Evolutionary conservation across 2,888 invertebrate species (phyloP).

Genomic region (Drosophila subquinaria): DNA sequence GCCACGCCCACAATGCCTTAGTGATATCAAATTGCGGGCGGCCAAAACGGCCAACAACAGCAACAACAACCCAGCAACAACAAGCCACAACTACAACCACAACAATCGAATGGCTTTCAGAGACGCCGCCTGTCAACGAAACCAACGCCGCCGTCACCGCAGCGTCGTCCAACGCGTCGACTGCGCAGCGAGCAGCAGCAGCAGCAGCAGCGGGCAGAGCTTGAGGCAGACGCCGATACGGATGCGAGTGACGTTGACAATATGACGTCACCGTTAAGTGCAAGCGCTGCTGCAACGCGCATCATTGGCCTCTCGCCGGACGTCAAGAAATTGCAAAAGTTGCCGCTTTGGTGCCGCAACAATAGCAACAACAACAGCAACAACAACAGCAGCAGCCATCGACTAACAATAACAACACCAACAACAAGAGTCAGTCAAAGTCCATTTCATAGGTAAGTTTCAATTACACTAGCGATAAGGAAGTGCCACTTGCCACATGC

Average conservation of each 20-base stretch:
- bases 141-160: conserved; percentile 30
- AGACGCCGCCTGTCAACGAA: conserved; percentile 45
- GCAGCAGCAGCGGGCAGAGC: conserved; percentile 27
- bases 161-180: conserved; percentile 49
- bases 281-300: conserved; percentile 68
- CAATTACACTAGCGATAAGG: conserved; percentile 27
- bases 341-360: conserved; percentile 66
- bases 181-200: conserved; percentile 44
- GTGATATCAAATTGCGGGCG: conserved; percentile 60
- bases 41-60: conserved; percentile 42
- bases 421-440: conserved; percentile 17
- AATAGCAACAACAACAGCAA: conserved; percentile 20
- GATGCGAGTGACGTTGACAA: conserved; percentile 73
- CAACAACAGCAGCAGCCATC: conserved; percentile 32
- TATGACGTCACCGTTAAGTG: conserved; percentile 67
- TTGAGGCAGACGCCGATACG: conserved; percentile 59
- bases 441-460: conserved; percentile 48
- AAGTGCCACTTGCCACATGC: conserved; percentile 23
- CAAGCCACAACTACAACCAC: conserved; percentile 16
- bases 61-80: conserved; percentile 25
- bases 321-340: conserved; percentile 66
- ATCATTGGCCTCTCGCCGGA: conserved; percentile 71
- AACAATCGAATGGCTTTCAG: conserved; percentile 41
- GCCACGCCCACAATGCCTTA: conserved; percentile 55
- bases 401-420: conserved; percentile 16